Percentiles rank a stretch among this genome's conserved stretches.
Conservation (phyloP, 2,797 vertebrate genomes). For the Phrynocephalus vlangalii region DNA sequence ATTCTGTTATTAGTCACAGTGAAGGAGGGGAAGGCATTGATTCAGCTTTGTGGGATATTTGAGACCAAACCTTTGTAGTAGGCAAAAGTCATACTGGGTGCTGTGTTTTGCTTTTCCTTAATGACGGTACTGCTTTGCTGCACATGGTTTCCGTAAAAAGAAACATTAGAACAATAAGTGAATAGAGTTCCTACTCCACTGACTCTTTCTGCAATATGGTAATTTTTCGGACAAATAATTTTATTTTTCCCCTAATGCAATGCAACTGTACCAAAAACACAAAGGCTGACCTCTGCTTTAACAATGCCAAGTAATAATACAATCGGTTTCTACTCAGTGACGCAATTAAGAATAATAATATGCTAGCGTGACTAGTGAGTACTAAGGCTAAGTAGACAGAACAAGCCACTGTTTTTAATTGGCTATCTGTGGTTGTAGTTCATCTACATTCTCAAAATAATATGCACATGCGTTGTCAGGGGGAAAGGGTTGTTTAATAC, state of each 20-base stretch:
- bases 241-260: constrained; percentile 5
- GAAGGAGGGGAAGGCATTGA: background rate
- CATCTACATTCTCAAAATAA: background rate
- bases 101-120: background rate
- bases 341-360: constrained; percentile 37
- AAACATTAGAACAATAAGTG: background rate
- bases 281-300: constrained; percentile 22
- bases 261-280: background rate
- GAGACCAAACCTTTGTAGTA: background rate
- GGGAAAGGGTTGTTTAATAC: too few species aligned
- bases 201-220: background rate
- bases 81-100: background rate
- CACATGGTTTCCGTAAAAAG: constrained; percentile 8
- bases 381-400: constrained; percentile 11
- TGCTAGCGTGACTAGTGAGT: constrained; percentile 1
- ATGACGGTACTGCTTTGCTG: background rate
- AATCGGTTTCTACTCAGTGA: background rate
- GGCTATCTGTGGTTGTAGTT: constrained; percentile 5
- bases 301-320: constrained; percentile 27
- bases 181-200: constrained; percentile 8
- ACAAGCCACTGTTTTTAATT: constrained; percentile 23
- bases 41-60: background rate
- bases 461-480: background rate
- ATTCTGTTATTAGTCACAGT: background rate
- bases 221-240: constrained; percentile 12